A percentile compares a stretch with the other conserved stretches of the same genome.
Conservation (phyloP, 2,888 invertebrate species). For the Stegana nigrithorax region DNA sequence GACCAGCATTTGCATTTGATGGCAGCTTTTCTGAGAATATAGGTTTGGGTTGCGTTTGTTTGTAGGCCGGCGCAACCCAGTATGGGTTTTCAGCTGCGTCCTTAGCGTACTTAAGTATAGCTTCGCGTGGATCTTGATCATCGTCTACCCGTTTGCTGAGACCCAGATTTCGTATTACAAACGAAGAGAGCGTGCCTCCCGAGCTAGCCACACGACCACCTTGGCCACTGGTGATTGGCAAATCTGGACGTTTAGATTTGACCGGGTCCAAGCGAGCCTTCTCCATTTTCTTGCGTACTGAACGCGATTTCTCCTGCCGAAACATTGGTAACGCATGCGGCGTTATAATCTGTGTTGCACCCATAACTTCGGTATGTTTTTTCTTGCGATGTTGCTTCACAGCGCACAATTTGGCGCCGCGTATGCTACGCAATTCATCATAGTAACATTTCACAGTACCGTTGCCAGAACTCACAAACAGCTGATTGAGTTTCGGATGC, state of each 20-base stretch:
- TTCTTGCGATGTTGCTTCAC: conserved; percentile 83
- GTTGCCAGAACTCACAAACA: conserved; percentile 92
- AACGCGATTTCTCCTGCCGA: conserved; percentile 89
- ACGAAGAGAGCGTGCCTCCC: conserved; percentile 92
- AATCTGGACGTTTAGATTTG: conserved; percentile 84
- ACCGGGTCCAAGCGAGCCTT: conserved; percentile 89
- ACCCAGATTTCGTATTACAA: conserved; percentile 94
- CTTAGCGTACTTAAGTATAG: conserved; percentile 93
- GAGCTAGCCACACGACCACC: conserved; percentile 95
- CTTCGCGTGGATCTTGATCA: conserved; percentile 94
- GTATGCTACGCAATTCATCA: conserved; percentile 85
- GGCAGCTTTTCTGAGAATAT: conserved; percentile 75
- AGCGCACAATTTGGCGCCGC: conserved; percentile 92
- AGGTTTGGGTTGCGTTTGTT: conserved; percentile 87
- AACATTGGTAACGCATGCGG: conserved; percentile 96
- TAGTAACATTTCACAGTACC: conserved; percentile 92
- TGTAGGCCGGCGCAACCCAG: conserved; percentile 94
- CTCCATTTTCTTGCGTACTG: conserved; percentile 90
- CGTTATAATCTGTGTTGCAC: conserved; percentile 93
- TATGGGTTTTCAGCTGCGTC: conserved; percentile 96
- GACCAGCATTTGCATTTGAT: conserved; percentile 30
- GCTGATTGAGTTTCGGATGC: conserved; percentile 98
- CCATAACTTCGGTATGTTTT: conserved; percentile 86
- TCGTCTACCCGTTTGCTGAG: conserved; percentile 91
- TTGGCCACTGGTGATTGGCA: conserved; percentile 89